Percentiles rank a stretch among this genome's conserved stretches.
Conservation (phyloP, 2,797 vertebrate species). For the Myotis vivesi region DNA sequence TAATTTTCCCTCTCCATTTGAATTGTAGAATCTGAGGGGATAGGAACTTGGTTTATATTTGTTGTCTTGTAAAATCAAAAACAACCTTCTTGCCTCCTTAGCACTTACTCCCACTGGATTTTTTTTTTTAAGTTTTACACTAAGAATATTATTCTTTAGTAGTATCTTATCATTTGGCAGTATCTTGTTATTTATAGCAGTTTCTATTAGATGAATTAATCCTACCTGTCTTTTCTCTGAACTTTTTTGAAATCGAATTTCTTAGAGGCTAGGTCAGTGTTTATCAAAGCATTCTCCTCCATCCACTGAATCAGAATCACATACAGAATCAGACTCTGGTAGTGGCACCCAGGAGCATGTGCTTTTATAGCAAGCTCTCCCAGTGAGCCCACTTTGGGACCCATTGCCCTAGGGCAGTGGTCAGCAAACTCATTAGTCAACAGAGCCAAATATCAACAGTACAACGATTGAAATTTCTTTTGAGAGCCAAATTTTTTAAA, state of each 20-base stretch:
- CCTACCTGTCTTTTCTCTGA: neutral
- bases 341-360: neutral
- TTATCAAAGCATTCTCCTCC: neutral
- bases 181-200: neutral
- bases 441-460: too few relatives aligned
- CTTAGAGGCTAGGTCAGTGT: neutral
- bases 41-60: neutral
- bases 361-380: neutral
- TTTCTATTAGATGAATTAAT: neutral
- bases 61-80: neutral
- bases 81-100: neutral
- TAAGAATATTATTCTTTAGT: constrained; percentile 27
- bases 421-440: too few relatives aligned
- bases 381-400: neutral
- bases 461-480: too few relatives aligned
- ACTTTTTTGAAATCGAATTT: constrained; percentile 17
- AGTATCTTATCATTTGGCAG: neutral
- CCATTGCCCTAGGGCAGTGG: neutral
- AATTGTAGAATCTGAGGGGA: neutral
- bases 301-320: neutral
- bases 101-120: neutral
- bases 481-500: too few relatives aligned
- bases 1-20: neutral
- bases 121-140: neutral
- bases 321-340: neutral